These are phyloP conservation scores for Anguilla pacifica DNA, from an alignment of 2,797 vertebrate genomes.

Conservation along the genomic window DNA sequence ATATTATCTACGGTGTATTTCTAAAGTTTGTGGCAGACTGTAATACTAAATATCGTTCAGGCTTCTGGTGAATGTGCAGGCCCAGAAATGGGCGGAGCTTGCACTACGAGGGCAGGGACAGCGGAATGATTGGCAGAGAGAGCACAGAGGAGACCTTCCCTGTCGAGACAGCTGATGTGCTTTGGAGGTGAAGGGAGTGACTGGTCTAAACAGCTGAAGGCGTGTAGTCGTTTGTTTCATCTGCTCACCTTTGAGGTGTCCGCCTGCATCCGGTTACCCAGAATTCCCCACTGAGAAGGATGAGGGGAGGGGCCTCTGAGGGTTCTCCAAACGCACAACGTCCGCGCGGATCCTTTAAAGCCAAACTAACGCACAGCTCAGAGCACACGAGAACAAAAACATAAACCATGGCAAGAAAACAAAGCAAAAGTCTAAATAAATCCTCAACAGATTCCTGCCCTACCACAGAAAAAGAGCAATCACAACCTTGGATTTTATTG, in stretches of 20 bases:
- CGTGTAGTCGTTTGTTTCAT: background rate
- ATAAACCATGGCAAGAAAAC: constrained; percentile 18
- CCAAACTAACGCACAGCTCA: constrained; percentile 51
- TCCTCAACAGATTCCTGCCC: constrained; percentile 56
- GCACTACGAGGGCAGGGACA: background rate
- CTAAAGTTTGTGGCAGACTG: constrained; percentile 41
- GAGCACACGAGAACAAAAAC: constrained; percentile 27
- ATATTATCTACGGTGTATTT: background rate
- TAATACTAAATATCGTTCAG: constrained; percentile 39
- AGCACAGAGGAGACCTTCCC: background rate
- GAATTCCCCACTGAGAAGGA: background rate
- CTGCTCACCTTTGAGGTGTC: background rate
- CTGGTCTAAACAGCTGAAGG: background rate
- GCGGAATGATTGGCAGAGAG: background rate
- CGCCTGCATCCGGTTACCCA: background rate
- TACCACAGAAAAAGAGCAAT: constrained; percentile 47
- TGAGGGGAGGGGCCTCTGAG: background rate
- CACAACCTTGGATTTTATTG: constrained; percentile 64
- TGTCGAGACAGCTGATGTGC: background rate
- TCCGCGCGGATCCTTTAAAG: constrained; percentile 19
- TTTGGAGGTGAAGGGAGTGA: background rate
- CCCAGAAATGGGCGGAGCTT: background rate
- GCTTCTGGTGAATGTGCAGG: constrained; percentile 44
- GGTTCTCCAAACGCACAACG: background rate
- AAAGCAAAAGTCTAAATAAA: constrained; percentile 31